These are phyloP conservation scores for Myrmecophaga tridactyla DNA, from an alignment of 2,113 vertebrate species.

Conservation along the genomic window DNA sequence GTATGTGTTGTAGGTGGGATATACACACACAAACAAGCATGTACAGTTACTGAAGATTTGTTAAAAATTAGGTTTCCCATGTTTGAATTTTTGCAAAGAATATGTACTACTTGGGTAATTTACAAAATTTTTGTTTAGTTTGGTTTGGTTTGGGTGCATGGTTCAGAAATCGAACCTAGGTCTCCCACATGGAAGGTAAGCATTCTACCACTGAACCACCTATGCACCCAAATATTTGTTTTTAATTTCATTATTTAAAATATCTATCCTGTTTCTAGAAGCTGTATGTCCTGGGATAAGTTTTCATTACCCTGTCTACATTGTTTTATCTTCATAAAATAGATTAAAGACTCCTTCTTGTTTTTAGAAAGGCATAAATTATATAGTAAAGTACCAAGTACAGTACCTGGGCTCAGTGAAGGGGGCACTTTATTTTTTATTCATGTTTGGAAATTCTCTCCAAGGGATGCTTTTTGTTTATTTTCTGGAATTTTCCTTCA, in stretches of 20 bases:
- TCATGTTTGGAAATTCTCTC: slow-evolving; percentile 36
- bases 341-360: not conserved
- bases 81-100: slow-evolving; percentile 10
- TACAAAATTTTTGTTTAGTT: not conserved
- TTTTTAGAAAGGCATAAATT: not conserved
- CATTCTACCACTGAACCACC: too few relatives aligned
- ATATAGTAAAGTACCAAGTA: not conserved
- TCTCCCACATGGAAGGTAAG: too few relatives aligned
- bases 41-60: not conserved
- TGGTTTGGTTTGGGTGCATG: too few relatives aligned
- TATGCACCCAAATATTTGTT: too few relatives aligned
- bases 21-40: not conserved
- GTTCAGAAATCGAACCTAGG: too few relatives aligned
- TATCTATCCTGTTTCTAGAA: not conserved
- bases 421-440: slow-evolving; percentile 20
- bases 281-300: not conserved
- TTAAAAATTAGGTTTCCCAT: not conserved
- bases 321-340: not conserved
- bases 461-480: slow-evolving; percentile 11
- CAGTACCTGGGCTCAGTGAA: slow-evolving; percentile 10
- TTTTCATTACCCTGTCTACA: not conserved
- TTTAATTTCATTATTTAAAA: slow-evolving; percentile 30
- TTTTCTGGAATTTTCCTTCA: slow-evolving; percentile 7
- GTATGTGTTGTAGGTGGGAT: not conserved
- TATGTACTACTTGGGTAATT: not conserved